A percentile compares a stretch with the other conserved stretches of the same genome.
Conservation (phyloP, 2,113 vertebrate species). For the Stigmatopora argus region DNA sequence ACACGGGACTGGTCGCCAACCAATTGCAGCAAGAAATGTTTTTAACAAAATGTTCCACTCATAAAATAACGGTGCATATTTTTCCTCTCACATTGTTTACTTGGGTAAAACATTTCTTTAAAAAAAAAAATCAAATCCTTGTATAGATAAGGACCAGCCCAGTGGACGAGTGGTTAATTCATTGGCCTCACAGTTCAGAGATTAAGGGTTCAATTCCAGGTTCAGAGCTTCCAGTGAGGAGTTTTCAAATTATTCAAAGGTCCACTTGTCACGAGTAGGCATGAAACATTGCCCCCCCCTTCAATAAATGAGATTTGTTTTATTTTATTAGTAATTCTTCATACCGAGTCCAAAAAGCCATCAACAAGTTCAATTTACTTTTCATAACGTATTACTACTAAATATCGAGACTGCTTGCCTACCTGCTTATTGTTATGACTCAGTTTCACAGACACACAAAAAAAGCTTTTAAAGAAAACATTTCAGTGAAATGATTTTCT, state of each 20-base stretch:
- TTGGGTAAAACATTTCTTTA: too few relatives aligned
- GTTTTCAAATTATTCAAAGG: too few relatives aligned
- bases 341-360: not conserved
- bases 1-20: not conserved
- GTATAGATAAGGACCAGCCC: too few relatives aligned
- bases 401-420: not conserved
- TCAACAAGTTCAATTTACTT: not conserved
- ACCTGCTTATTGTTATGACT: not conserved
- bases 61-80: not conserved
- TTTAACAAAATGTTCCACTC: not conserved
- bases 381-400: not conserved
- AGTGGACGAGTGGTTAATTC: too few relatives aligned
- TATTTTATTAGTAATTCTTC: not conserved
- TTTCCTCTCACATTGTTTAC: too few relatives aligned
- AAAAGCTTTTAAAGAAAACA: not conserved
- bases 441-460: not conserved
- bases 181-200: too few relatives aligned
- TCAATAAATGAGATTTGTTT: too few relatives aligned
- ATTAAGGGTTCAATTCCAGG: too few relatives aligned
- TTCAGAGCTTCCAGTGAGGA: too few relatives aligned
- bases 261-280: too few relatives aligned
- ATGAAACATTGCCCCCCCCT: too few relatives aligned
- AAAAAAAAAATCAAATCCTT: too few relatives aligned
- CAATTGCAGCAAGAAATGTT: not conserved
- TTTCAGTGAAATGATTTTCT: constrained; percentile 9